Percentiles rank a stretch among this genome's conserved stretches.
Conservation (phyloP, 2,797 vertebrate species). For the Catharus ustulatus region DNA sequence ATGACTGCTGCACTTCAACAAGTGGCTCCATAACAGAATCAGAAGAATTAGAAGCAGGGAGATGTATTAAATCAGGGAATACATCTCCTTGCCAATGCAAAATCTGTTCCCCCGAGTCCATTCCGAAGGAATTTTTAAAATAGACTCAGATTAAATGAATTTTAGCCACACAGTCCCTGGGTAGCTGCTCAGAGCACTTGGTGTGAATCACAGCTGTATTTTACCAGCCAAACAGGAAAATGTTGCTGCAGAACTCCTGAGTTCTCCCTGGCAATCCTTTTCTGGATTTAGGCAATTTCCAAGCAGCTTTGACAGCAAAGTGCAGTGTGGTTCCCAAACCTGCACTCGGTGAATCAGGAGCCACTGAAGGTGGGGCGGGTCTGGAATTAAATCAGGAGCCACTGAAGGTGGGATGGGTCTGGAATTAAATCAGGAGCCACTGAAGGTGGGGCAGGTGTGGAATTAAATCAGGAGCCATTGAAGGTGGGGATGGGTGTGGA, state of each 20-base stretch:
- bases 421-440: too few relatives aligned
- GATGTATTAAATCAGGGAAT: neutral
- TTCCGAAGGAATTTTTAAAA: neutral
- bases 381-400: neutral
- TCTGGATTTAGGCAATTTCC: neutral
- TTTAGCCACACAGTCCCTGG: neutral
- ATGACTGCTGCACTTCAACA: neutral
- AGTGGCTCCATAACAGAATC: neutral
- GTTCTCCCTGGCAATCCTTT: neutral
- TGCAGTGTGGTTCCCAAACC: neutral
- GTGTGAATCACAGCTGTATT: neutral
- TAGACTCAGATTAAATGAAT: neutral
- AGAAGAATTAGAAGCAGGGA: neutral
- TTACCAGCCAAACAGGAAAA: neutral
- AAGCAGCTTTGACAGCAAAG: neutral
- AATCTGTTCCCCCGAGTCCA: neutral
- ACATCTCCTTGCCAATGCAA: neutral
- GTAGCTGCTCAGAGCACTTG: neutral
- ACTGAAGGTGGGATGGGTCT: neutral
- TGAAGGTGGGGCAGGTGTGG: too few relatives aligned
- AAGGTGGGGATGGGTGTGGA: neutral
- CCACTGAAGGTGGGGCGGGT: too few relatives aligned
- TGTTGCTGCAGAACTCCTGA: neutral
- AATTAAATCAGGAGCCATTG: neutral
- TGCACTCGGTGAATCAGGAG: neutral